Conservation (phyloP, 1,140 invertebrate genomes). For the Pseudobourletiella spinata region DNA sequence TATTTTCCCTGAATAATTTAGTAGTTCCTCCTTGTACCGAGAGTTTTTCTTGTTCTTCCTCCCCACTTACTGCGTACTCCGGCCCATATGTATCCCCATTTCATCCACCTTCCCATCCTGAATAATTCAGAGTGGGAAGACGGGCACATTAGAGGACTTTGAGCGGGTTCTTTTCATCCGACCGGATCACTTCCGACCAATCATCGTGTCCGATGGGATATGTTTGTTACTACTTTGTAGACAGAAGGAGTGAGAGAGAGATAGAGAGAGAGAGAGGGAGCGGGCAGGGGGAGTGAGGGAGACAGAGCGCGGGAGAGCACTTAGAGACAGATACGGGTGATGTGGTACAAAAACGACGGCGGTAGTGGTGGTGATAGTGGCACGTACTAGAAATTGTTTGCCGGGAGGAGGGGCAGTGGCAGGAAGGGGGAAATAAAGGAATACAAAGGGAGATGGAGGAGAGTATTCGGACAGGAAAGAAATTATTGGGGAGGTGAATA, state of each 20-base stretch:
- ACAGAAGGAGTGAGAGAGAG: neutral
- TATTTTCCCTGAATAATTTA: too few relatives aligned
- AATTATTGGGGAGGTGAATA: constrained; percentile 12
- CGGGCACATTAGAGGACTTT: too few relatives aligned
- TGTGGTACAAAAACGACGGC: neutral
- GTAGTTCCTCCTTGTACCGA: too few relatives aligned
- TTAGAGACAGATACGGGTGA: neutral
- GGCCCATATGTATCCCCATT: too few relatives aligned
- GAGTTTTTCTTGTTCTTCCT: too few relatives aligned
- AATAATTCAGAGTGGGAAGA: too few relatives aligned
- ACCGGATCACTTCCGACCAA: too few relatives aligned
- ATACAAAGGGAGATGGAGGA: neutral
- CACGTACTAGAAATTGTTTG: neutral
- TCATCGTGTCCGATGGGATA: too few relatives aligned
- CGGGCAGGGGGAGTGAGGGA: neutral
- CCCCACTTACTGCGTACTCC: too few relatives aligned
- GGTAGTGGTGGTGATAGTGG: neutral
- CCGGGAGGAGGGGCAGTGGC: too few relatives aligned
- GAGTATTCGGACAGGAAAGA: neutral
- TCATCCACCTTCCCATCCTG: too few relatives aligned
- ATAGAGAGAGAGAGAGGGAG: neutral
- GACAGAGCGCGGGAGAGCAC: neutral
- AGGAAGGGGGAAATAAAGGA: neutral
- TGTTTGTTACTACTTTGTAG: neutral
- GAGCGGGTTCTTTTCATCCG: too few relatives aligned